Evolutionary conservation across 2,113 vertebrate genomes (phyloP).

Genomic region (Natator depressus): DNA sequence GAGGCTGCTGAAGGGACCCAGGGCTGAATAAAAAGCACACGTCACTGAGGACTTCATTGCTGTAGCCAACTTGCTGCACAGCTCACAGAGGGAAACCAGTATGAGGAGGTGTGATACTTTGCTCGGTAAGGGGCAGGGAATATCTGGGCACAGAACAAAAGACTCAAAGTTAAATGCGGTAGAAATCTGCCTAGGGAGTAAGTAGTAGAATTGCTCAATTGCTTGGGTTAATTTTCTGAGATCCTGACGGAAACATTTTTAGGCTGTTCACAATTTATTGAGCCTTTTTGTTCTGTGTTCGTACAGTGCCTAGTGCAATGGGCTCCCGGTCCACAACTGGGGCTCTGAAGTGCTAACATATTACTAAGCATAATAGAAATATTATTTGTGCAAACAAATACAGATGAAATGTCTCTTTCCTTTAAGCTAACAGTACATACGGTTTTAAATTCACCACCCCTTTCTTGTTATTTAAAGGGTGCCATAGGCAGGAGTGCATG

Average conservation of each 20-base stretch:
- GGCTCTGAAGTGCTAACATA: not conserved
- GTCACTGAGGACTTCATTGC: too few species aligned
- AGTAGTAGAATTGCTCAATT: not conserved
- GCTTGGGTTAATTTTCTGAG: not conserved
- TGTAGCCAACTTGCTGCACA: too few species aligned
- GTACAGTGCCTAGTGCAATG: not conserved
- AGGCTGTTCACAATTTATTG: not conserved
- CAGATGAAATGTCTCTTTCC: not conserved
- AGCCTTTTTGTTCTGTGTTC: not conserved
- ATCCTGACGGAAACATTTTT: not conserved
- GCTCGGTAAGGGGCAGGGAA: too few species aligned
- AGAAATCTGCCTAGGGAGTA: too few species aligned
- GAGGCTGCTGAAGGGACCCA: not conserved
- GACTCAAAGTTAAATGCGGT: too few species aligned
- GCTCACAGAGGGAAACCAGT: too few species aligned
- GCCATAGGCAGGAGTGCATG: not conserved
- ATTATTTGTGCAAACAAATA: not conserved
- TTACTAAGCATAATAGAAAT: not conserved
- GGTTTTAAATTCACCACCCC: not conserved
- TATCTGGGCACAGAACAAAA: too few species aligned
- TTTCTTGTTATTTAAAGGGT: not conserved
- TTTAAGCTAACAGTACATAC: not conserved
- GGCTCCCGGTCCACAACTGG: not conserved
- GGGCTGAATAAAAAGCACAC: not conserved
- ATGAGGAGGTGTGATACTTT: too few species aligned